Evolutionary conservation across 2,113 vertebrate species (phyloP).

Genomic region (Motacilla tschutschensis): DNA sequence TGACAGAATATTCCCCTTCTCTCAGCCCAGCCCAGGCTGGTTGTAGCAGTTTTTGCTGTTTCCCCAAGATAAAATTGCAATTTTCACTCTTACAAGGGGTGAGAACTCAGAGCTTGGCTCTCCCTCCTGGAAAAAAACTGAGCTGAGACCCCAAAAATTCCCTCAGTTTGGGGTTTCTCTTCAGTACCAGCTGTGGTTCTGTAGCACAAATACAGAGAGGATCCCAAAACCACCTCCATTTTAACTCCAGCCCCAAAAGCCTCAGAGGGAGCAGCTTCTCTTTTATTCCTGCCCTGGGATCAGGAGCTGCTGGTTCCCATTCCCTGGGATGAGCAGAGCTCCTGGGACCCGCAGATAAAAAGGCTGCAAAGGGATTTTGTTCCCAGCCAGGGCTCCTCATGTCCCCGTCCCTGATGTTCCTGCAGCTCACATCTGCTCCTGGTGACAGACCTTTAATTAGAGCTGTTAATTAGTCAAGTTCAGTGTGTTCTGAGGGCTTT

Average conservation of each 20-base stretch:
- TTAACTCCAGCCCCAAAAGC: not conserved
- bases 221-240: fast-evolving
- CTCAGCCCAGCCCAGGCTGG: not conserved
- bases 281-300: not conserved
- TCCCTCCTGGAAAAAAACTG: fast-evolving
- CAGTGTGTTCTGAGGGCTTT: not conserved
- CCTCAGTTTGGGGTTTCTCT: fast-evolving
- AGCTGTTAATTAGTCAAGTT: fast-evolving
- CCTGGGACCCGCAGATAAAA: fast-evolving
- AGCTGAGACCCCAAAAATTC: fast-evolving
- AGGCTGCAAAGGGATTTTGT: not conserved
- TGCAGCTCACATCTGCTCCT: not conserved
- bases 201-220: not conserved
- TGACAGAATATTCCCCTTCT: not conserved
- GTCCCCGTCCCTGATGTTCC: fast-evolving
- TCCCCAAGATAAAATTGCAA: not conserved
- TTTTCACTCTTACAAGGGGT: not conserved
- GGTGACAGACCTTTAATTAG: fast-evolving
- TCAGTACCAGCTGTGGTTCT: not conserved
- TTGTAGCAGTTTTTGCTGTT: not conserved
- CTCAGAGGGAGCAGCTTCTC: not conserved
- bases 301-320: fast-evolving
- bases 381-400: fast-evolving
- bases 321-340: not conserved
- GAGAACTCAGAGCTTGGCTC: not conserved